These are phyloP conservation scores for Stictocephala bisonia DNA, from an alignment of 2,888 invertebrate species.

Conservation along the genomic window DNA sequence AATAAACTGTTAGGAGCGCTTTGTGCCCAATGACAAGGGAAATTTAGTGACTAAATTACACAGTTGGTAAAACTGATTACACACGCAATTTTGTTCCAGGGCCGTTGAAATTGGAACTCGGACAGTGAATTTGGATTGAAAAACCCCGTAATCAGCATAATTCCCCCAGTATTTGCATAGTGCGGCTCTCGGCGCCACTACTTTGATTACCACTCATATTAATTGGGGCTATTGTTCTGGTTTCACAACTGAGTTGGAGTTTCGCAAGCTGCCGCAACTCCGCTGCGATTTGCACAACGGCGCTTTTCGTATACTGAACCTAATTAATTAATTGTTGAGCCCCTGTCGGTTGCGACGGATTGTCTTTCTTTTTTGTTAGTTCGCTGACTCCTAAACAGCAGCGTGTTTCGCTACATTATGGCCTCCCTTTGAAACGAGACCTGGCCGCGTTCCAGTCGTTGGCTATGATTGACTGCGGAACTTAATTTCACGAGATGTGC, in stretches of 20 bases:
- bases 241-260: no score
- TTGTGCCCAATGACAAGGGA: conserved; percentile 21
- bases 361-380: neutral
- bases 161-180: conserved; percentile 6
- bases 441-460: no score
- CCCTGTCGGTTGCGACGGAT: neutral
- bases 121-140: no score
- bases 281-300: conserved; percentile 34
- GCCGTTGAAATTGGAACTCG: neutral
- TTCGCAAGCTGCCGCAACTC: neutral
- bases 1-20: conserved; percentile 21
- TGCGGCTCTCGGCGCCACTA: neutral
- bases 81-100: neutral
- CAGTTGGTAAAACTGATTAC: neutral
- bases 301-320: conserved; percentile 26
- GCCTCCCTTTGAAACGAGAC: no score
- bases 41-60: no score
- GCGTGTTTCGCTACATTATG: no score
- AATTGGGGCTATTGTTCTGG: conserved; percentile 6
- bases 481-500: no score
- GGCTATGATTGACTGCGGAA: no score
- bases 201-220: neutral
- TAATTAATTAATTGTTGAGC: conserved; percentile 19
- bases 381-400: neutral
- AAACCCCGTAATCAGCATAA: no score